These are phyloP conservation scores for Tipula confusa DNA, from an alignment of 2,888 invertebrate genomes.

Conservation along the genomic window DNA sequence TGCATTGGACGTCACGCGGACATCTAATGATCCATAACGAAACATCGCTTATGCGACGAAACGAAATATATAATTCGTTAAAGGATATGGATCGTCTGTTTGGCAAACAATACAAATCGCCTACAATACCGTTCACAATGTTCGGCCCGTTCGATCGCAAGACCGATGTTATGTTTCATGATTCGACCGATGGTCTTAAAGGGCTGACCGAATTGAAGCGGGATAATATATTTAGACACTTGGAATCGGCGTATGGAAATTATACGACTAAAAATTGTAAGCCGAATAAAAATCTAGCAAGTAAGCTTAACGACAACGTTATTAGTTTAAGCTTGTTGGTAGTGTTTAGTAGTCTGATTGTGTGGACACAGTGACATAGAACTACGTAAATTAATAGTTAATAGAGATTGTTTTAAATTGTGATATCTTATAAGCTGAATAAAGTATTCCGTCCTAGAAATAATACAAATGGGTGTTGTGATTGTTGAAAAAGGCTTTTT, in stretches of 20 bases:
- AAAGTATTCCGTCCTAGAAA: not conserved
- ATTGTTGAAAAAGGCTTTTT: not conserved
- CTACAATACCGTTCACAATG: constrained; percentile 62
- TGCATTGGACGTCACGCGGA: constrained; percentile 66
- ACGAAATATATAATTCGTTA: constrained; percentile 68
- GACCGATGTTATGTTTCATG: constrained; percentile 59
- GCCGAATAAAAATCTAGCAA: not conserved
- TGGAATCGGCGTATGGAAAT: constrained; percentile 45
- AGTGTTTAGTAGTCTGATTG: not conserved
- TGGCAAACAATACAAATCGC: constrained; percentile 57
- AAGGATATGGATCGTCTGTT: constrained; percentile 66
- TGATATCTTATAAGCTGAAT: not conserved
- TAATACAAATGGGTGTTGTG: not conserved
- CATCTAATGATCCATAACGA: constrained; percentile 62
- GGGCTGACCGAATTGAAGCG: constrained; percentile 42
- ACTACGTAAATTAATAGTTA: not conserved
- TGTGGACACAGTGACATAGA: too few relatives aligned
- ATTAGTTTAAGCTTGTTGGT: not conserved
- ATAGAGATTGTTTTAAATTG: not conserved
- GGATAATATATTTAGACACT: constrained; percentile 42
- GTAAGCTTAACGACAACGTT: not conserved
- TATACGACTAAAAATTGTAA: constrained; percentile 40
- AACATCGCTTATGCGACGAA: constrained; percentile 53
- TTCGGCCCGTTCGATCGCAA: constrained; percentile 64
- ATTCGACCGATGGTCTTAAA: constrained; percentile 44